Evolutionary conservation across 2,797 vertebrate species (phyloP).

Genomic region (Cirrhinus molitorella): DNA sequence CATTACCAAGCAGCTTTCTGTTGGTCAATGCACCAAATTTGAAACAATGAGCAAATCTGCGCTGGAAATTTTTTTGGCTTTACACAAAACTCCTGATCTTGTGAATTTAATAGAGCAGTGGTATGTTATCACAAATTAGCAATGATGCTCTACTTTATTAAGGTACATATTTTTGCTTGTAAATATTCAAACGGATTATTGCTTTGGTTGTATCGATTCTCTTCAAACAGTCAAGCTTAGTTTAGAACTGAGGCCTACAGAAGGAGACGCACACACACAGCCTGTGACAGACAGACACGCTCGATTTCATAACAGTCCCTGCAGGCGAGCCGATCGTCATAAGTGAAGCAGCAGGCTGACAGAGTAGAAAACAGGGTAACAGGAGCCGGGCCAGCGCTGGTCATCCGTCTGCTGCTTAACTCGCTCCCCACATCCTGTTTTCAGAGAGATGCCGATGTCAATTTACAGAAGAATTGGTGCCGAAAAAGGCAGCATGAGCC

Average conservation of each 20-base stretch:
- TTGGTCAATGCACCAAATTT: too few species aligned
- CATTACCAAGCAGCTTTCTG: too few species aligned
- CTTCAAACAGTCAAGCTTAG: conserved; percentile 40
- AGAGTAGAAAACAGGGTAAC: conserved; percentile 35
- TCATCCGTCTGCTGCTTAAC: conserved; percentile 53
- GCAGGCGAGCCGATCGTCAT: not conserved
- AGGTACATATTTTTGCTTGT: not conserved
- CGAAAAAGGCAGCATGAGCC: conserved; percentile 47
- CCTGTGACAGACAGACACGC: conserved; percentile 29
- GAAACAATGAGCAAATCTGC: too few species aligned
- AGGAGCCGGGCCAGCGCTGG: conserved; percentile 40
- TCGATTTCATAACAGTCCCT: conserved; percentile 23
- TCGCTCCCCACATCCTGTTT: conserved; percentile 66
- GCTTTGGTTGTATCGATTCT: not conserved
- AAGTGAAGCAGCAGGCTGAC: conserved; percentile 41
- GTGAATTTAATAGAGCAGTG: not conserved
- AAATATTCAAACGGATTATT: not conserved
- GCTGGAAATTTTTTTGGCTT: too few species aligned
- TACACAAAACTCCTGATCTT: not conserved
- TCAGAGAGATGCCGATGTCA: conserved; percentile 63
- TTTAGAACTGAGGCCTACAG: conserved; percentile 12
- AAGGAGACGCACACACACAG: conserved; percentile 5
- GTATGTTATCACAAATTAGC: not conserved
- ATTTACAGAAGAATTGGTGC: conserved; percentile 52
- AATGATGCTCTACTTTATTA: not conserved